phyloP scores from a whole-genome alignment of 2,797 vertebrate genomes.

The Alcedo quadribrachys region DNA sequence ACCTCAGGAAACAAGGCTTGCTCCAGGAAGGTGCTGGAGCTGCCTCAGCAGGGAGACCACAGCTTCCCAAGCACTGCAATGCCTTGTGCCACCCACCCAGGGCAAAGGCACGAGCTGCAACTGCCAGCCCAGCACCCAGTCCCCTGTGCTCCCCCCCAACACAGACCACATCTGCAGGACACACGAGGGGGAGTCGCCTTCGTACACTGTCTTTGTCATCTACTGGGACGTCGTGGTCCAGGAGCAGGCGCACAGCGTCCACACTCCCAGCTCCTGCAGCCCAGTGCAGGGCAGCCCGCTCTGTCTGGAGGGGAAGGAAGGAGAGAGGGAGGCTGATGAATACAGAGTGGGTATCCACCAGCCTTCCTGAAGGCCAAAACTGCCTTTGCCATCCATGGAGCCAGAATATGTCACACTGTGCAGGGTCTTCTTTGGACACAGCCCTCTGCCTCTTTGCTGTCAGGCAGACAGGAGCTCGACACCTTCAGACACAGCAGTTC shows the following conservation, averaged over 20 bases:
- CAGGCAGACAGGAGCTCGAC: background rate
- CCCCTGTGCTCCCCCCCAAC: accelerated
- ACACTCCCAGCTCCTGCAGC: constrained; percentile 85
- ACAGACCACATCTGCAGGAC: background rate
- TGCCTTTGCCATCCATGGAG: background rate
- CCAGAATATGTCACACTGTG: background rate
- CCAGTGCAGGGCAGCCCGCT: constrained; percentile 90
- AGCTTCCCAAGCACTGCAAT: background rate
- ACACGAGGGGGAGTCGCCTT: background rate
- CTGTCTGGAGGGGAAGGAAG: constrained; percentile 74
- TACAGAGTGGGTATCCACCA: background rate
- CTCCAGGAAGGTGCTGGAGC: background rate
- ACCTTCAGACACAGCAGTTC: background rate
- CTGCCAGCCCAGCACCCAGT: background rate
- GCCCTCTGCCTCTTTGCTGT: background rate
- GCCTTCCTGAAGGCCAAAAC: background rate
- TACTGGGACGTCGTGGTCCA: constrained; percentile 81
- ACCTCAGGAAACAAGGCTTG: background rate
- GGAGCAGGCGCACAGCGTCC: constrained; percentile 85
- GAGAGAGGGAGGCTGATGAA: background rate
- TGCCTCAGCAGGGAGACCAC: background rate
- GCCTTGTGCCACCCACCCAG: background rate
- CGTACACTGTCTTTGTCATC: constrained; percentile 86
- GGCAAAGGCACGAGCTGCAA: background rate
- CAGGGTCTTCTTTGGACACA: background rate